Base-by-base conservation (phyloP, 2,113 vertebrate genomes). In the Regulus satrapa region DNA sequence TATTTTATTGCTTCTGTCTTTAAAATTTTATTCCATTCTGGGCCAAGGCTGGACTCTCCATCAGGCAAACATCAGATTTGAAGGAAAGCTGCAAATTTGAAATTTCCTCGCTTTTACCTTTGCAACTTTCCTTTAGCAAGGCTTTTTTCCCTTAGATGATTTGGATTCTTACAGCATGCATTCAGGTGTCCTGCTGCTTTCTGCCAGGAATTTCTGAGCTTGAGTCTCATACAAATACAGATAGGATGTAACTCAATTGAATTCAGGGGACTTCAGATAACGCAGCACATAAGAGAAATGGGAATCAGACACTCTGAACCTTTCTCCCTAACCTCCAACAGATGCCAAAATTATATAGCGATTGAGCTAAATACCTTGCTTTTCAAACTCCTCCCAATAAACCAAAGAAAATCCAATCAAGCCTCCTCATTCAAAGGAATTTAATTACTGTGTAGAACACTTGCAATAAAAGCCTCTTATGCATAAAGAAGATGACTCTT, bases 361-460 rank as follows among this genome's bases (percentile, higher is more conserved):
- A 92, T 83, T 67, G 93, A 91, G 93, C 89, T 94, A 95, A 95
- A 87, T 91, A 79, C 89, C 91, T 92, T 67, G 63, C 87, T 64
- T 91, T 84, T 86, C 88, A 62, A 78, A 84, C 78, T 87, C 94
- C 89, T 95, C 94, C 95, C 91, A 73, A 54, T 84, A 88, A 95
- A 91, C 76, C 63, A 80, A 79, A 93, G 83, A 90, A 96, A 96
- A 81, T 80, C 92, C 89, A 88, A 74, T 91, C 93, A 86, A 88
- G 84, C 66, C 71, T 93, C 78, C 85, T 94, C 68, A 23, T 89
- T 71, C 90, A 89, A 89, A 94, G 81, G 94, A 89, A 77, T 94
- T 95, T 92, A 87, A 95, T 92, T 86, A 75, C 90, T 84, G 88
- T 94, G 95, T 95, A 96, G 95, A 96, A 92, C 93, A 95, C 92